Evolutionary conservation across 2,888 invertebrate species (phyloP), one percentile per base, ranked within the genome.

Genomic region (Lasioglossum figueresi): DNA sequence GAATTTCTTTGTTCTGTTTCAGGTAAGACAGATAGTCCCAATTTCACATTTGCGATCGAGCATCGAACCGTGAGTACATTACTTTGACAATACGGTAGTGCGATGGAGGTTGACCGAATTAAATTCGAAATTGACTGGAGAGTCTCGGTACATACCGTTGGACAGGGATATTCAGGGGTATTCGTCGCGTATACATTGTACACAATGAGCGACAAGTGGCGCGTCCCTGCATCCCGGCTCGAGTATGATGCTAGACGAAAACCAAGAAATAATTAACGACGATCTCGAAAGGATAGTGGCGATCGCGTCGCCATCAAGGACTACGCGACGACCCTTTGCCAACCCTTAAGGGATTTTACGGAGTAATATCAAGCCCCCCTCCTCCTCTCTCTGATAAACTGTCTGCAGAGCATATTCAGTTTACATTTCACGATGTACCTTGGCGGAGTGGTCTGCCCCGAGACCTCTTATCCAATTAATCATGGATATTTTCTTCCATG

Each of bases 201-300:
- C 79, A 86, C 85, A 89, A 88, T 84, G 86, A 89, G 76, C 86
- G 88, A 84, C 74, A 80, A 85, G 87, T 85, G 82, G 85, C 87
- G 40, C 71, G 81, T 72, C 82, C 80, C 81, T 85, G 27, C 59
- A 4, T 82, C 71, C 74, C 72, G 73, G 84, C 84, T 90, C 90
- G 87, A 93, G 91, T 90, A 89, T 88, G 90, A 92, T 88, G 94
- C 93, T 94, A 94, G 94, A 95, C 94, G 94, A 93, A 91, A 91
- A 90, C 79, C 89, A 88, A 87, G 91, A 93, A 94, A 95, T 95
- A 94, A 95, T 95, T 94, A 92, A 94, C 92, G 93, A 89, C 81
- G 89, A 91, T 92, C 91, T 92, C 91, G 91, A 92, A 92, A 91
- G 92, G 92, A 92, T 93, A 92, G 92, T 92, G 92, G 92, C 93